Evolutionary conservation across 2,113 vertebrate genomes (phyloP), one percentile per base, ranked within the genome.

Genomic region (Todiramphus saurophagus): DNA sequence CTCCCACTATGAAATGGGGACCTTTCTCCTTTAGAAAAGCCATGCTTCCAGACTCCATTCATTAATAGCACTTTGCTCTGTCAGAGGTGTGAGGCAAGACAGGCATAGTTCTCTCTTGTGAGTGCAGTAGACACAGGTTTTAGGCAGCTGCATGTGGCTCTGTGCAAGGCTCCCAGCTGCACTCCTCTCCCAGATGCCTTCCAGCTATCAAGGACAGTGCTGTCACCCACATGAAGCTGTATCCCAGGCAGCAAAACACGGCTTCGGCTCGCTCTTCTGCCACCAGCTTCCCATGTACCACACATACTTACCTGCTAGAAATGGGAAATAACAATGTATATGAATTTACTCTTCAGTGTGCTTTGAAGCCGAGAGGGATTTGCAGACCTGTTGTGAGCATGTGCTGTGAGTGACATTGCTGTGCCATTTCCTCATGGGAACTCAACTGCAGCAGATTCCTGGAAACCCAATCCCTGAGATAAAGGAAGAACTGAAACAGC

Each of bases 21-120:
- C 20, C 58, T 64, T 78, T 30, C 46, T 75, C 39, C 16, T 35
- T 41, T 4, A 28, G 73, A 39, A 63, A 60, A 56, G 20, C 2
- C 0, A 39, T 48, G 33, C 41, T 82, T 70, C 30, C 1, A 2
- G 66, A 10, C 11, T 28, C 27, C 8, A 31, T 62, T 81, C 76
- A 53, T 51, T 56, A 53, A 3, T 16, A 31, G 72, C 55, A 1
- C 20, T 76, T 85, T 25, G 75, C 75, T 69, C 16, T 58, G 60
- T 20, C 1, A 17, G 39, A 60, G 53, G 53, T 80, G 7, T 0
- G 1, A 78, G 59, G 59, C 44, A 64, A 90, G 72, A 4, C 0
- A 0, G 2, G 25, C 2, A 0, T 27, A 18, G 41, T 17, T 87
- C 16, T 77, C 56, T 16, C n/a, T 44, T 1, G 0, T 16, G 5